Conservation (phyloP, 2,113 vertebrate genomes). For the Antennarius striatus region DNA sequence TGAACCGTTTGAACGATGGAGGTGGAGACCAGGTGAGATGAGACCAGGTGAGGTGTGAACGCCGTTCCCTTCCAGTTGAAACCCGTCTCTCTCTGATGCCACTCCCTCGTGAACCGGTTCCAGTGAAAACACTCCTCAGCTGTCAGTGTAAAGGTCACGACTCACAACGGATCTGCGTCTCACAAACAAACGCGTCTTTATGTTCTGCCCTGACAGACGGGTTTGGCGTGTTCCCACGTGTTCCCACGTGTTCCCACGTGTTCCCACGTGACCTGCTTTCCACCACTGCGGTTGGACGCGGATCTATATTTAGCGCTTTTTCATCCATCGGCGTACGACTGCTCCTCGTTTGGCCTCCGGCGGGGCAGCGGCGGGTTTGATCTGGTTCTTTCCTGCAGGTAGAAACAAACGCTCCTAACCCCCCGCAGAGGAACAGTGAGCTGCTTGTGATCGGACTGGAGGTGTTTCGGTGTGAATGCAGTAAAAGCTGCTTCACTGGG, state of each 20-base stretch:
- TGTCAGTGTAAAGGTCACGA: slow-evolving; percentile 6
- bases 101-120: no score
- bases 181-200: not conserved
- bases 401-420: not conserved
- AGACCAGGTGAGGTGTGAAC: no score
- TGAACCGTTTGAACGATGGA: no score
- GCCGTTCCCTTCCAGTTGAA: no score
- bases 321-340: slow-evolving; percentile 9
- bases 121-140: not conserved
- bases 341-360: slow-evolving; percentile 41
- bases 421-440: no score
- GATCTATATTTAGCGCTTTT: slow-evolving; percentile 34
- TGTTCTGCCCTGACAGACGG: not conserved
- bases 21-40: no score
- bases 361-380: not conserved
- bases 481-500: slow-evolving; percentile 70
- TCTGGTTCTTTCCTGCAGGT: slow-evolving; percentile 27
- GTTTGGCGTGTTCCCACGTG: slow-evolving; percentile 21
- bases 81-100: no score
- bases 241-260: slow-evolving; percentile 29
- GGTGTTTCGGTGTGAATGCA: slow-evolving; percentile 46
- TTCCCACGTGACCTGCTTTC: not conserved
- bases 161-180: not conserved
- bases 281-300: no score
- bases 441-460: no score